Conservation (phyloP, 2,113 vertebrate species). For the Mobula birostris region DNA sequence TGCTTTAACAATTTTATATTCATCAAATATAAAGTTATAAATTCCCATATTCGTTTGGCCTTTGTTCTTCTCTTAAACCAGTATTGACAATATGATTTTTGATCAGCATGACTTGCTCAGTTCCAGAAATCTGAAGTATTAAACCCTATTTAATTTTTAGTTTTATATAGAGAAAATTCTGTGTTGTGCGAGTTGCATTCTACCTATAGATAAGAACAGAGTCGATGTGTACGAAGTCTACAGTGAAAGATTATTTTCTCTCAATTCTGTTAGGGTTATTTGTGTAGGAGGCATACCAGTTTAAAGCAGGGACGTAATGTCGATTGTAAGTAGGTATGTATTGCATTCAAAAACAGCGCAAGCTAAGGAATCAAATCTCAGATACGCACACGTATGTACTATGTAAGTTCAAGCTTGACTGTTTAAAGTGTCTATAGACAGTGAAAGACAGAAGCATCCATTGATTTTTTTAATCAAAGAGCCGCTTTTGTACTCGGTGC, state of each 20-base stretch:
- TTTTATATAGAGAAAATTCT: background rate
- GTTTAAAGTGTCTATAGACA: slow-evolving; percentile 31
- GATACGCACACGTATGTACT: background rate
- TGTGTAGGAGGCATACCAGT: background rate
- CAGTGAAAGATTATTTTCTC: background rate
- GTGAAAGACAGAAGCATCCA: slow-evolving; percentile 35
- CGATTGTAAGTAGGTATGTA: background rate
- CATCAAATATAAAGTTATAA: background rate
- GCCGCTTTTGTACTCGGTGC: slow-evolving; percentile 31
- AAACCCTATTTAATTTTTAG: background rate
- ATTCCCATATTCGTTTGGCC: background rate
- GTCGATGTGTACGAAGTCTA: background rate
- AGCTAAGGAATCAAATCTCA: slow-evolving; percentile 19
- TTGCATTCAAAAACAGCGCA: background rate
- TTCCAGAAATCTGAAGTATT: background rate
- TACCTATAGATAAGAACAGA: background rate
- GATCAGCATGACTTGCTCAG: background rate
- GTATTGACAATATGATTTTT: background rate
- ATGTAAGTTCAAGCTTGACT: slow-evolving; percentile 24
- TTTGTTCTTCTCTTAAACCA: background rate
- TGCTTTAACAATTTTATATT: background rate
- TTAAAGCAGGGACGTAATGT: background rate
- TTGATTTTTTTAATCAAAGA: slow-evolving; percentile 34
- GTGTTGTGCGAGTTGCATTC: too few species aligned
- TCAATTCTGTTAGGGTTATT: background rate